Base-by-base conservation (phyloP, 2,113 vertebrate species). In the Oncorhynchus mykiss region DNA sequence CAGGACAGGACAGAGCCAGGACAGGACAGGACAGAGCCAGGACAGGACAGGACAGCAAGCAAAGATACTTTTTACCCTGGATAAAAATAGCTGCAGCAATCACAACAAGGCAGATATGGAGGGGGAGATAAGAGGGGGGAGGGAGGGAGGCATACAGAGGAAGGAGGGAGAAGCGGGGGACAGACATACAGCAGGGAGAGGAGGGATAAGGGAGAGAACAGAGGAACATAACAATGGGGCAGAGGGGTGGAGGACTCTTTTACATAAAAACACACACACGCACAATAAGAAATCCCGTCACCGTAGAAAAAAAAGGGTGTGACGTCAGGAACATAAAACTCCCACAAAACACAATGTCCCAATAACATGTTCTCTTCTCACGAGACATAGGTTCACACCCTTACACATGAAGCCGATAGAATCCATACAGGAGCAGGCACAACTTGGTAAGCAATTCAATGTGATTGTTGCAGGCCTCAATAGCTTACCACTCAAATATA, bases 61-160 rank as follows among this genome's bases (percentile, higher is more conserved):
- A 78, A 78, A 48, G 31, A 64, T 22, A 76, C 76, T 24, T 5
- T 60, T 71, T 72, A 12, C 71, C 14, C 54, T 5, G 67, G 78
- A 81, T 80, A 78, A 68, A 84, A 86, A 85, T 82, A 80, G 78
- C 75, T 72, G n/a, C 27, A 9, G 76, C 51, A 31, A 78, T 75
- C 66, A 80, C 70, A 78, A 81, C 57, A 75, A 68, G 31, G 67
- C 60, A 71, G 45, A 39, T 2, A 74, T 34, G 70, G 2, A 75
- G 60, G 22, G 57, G 27, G 12, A 59, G 72, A 84, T 76, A 51
- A 66, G 39, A 39, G 34, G 45, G 64, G 45, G 73, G 64, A 18
- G 70, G 73, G 64, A 18, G 70, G 8, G 62, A 24, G n/a, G 62
- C 1, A 6, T 39, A 16, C 27, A 70, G 20, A 45, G 24, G 20